Percentiles rank a stretch among this genome's conserved stretches.
Evolutionary conservation across 2,888 invertebrate species (phyloP).

Genomic region (Pheosia gnoma): DNA sequence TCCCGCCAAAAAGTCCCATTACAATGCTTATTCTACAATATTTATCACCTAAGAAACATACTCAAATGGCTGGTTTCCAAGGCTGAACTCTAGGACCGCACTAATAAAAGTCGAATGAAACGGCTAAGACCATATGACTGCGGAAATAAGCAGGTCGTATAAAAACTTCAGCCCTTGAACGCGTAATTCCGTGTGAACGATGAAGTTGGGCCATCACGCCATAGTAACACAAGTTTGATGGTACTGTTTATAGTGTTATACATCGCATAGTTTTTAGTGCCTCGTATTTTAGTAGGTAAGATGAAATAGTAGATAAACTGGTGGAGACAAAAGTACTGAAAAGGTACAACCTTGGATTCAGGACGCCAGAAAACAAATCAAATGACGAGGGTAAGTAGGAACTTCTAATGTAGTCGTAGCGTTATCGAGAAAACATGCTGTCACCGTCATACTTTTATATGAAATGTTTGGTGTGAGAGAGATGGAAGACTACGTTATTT

Average conservation of each 20-base stretch:
- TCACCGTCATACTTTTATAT: no score
- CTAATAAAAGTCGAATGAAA: conserved; percentile 15
- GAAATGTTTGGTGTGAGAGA: no score
- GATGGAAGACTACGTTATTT: no score
- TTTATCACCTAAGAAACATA: background rate
- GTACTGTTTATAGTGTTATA: conserved; percentile 24
- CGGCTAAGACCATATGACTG: conserved; percentile 13
- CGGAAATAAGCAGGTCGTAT: conserved; percentile 33
- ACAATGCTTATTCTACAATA: no score
- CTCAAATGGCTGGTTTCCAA: conserved; percentile 8
- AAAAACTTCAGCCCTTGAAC: conserved; percentile 29
- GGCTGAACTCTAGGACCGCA: conserved; percentile 11
- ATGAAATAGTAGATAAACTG: no score
- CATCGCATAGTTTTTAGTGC: conserved; percentile 5
- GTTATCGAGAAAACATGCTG: no score
- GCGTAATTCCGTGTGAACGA: conserved; percentile 26
- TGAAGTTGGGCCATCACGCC: conserved; percentile 29
- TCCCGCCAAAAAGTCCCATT: no score
- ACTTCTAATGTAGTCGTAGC: no score
- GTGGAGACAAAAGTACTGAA: no score
- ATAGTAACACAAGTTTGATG: conserved; percentile 28
- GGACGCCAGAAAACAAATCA: no score
- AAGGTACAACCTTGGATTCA: no score
- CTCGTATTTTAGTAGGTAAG: background rate
- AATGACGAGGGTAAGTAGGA: no score